Base-by-base conservation (phyloP, 2,888 invertebrate genomes). In the Phyto melanocephala region DNA sequence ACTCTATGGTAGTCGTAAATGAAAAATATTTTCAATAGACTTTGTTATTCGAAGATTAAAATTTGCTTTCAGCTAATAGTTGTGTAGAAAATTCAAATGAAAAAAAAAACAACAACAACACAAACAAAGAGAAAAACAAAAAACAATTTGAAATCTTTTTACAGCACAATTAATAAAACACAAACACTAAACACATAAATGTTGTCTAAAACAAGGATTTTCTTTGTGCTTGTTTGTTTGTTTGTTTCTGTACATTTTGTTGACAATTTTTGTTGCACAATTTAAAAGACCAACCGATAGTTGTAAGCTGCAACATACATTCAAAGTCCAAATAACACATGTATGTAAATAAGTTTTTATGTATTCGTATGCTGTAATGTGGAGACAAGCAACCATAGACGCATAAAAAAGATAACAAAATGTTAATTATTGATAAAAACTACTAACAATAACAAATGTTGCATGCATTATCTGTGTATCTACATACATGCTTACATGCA, bases 381-480 rank as follows among this genome's bases (percentile, higher is more conserved):
- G 37, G 10, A 45, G 60, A 74, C 40, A 54, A 60, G 33, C 67
- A 75, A 28, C 50, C 67, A 76, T 56, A 77, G 68, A 77, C 70
- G 74, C 77, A 78, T 83, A 47, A 70, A 80, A 78, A 75, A 80
- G 78, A 83, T 85, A 86, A 87, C 85, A 87, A 85, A 87, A 85
- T 86, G 85, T 87, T 87, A 87, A 87, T 87, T 87, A 87, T 85
- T 86, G 80, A 77, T 78, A 75, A 86, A 68, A 60, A 62, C 17
- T 45, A 72, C 35, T 13, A 67, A 65, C 71, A 76, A 71, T 58
- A 75, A 20, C 75, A 79, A 60, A 68, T 63, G 58, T 60, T 65
- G 65, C 63, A 5, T 28, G 6, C 28, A 28, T 28, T 28, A 28
- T 28, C 4, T 28, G 6, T 28, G 28, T 3, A n/a, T n/a, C n/a